Conservation (phyloP, 2,113 vertebrate species). For the Osmerus mordax region DNA sequence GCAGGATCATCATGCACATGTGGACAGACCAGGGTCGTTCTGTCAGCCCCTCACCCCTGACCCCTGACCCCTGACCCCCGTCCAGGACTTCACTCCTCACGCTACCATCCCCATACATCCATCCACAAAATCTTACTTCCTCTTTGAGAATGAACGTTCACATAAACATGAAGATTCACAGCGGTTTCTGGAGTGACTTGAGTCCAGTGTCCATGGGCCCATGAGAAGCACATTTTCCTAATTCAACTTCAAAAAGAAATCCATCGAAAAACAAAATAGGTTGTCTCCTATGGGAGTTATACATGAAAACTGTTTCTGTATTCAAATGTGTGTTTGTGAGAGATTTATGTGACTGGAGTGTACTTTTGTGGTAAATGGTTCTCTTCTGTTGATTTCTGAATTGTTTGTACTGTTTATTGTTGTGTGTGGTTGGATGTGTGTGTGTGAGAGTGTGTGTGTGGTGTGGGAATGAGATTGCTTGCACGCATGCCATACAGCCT, state of each 20-base stretch:
- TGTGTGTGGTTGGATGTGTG: constrained; percentile 2
- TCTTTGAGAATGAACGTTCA: no score
- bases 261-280: no score
- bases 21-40: no score
- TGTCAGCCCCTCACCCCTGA: no score
- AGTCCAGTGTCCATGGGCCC: constrained; percentile 46
- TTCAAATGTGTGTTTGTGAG: constrained; percentile 20
- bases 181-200: constrained; percentile 63
- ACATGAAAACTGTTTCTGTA: neutral
- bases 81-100: no score
- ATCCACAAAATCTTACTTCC: no score
- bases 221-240: constrained; percentile 1
- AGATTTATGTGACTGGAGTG: neutral
- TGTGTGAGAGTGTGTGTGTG: constrained; percentile 3
- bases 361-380: neutral
- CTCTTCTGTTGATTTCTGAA: constrained; percentile 19
- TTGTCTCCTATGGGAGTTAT: constrained; percentile 2
- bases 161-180: neutral
- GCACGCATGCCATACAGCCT: constrained; percentile 70
- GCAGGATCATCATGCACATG: no score
- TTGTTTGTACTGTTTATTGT: neutral
- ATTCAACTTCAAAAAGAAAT: neutral
- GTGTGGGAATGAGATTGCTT: constrained; percentile 53
- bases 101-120: no score
- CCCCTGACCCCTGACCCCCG: no score